Evolutionary conservation across 2,113 vertebrate genomes (phyloP).

Genomic region (Microcebus ravelobensis): DNA sequence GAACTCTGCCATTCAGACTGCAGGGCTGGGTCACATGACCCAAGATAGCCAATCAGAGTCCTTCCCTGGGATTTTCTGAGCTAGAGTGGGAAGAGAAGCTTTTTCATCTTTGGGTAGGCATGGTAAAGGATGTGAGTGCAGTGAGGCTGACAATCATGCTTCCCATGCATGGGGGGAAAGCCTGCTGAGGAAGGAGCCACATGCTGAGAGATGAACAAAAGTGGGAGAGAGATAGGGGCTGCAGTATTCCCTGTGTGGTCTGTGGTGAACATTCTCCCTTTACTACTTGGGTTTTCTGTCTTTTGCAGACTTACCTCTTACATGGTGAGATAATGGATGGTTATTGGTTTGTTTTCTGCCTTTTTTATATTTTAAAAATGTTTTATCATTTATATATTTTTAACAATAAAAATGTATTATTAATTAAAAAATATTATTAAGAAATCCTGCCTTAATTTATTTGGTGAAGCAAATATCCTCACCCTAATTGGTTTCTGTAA

Average conservation of each 20-base stretch:
- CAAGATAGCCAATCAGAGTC: neutral
- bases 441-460: neutral
- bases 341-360: neutral
- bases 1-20: neutral
- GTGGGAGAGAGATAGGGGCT: neutral
- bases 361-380: neutral
- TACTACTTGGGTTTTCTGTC: neutral
- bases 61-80: neutral
- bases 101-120: neutral
- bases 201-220: neutral
- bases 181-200: no score
- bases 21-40: neutral
- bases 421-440: neutral
- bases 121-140: neutral
- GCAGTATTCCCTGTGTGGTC: neutral
- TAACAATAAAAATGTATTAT: neutral
- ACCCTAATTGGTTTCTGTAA: neutral
- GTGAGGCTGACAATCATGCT: neutral
- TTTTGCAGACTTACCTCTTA: neutral
- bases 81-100: neutral
- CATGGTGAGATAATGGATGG: neutral
- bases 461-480: neutral
- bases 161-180: rapidly evolving
- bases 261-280: neutral
- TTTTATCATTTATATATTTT: neutral